These are phyloP conservation scores for Diplosoma virens DNA, from an alignment of 23 tunicate species.

Conservation along the genomic window DNA sequence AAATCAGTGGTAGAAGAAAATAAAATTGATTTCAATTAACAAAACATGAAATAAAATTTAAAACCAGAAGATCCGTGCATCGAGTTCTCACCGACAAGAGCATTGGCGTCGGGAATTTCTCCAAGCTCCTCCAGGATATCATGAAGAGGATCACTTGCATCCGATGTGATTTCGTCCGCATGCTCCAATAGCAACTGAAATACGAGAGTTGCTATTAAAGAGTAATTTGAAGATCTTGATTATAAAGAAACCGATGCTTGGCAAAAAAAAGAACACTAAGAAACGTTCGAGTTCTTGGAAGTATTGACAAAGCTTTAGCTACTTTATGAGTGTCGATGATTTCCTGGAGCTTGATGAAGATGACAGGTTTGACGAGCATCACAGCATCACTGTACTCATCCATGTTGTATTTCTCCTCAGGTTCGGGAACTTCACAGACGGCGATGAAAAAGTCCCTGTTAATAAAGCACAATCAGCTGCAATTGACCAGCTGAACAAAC, in stretches of 20 bases:
- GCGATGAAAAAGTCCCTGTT: constrained; percentile 75
- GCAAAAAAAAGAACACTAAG: no score
- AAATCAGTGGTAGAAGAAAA: no score
- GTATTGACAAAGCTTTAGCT: background rate
- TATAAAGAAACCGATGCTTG: no score
- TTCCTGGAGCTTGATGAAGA: constrained; percentile 86
- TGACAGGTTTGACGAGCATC: constrained; percentile 84
- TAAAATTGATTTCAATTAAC: no score
- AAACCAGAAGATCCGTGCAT: background rate
- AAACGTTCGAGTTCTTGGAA: no score
- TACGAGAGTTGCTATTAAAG: no score
- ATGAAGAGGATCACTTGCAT: constrained; percentile 82
- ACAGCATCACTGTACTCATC: constrained; percentile 97
- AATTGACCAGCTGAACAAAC: no score
- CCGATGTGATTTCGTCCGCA: constrained; percentile 94
- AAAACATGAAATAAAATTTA: background rate
- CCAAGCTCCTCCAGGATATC: constrained; percentile 90
- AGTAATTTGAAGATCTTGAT: no score
- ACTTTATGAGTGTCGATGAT: constrained; percentile 92
- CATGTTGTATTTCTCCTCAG: constrained; percentile 96
- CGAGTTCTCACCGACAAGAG: constrained; percentile 55
- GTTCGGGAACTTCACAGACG: constrained; percentile 96
- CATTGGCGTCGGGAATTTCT: constrained; percentile 77
- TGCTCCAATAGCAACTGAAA: constrained; percentile 83
- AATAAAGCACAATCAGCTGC: no score